Conservation (phyloP, 2,797 vertebrate genomes). For the Gymnoscopelus braueri region DNA sequence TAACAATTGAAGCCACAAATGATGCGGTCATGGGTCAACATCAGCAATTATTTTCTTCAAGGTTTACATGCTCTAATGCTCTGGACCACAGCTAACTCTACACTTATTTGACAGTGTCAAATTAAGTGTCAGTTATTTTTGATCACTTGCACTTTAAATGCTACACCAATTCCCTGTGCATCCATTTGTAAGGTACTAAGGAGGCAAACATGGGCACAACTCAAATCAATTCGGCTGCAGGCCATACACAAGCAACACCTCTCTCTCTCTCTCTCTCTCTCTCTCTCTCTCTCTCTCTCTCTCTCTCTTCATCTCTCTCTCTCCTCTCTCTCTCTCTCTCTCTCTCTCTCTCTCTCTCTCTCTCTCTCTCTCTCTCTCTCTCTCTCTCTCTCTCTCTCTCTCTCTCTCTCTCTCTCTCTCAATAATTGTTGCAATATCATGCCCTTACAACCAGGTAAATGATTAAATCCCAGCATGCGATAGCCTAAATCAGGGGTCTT, state of each 20-base stretch:
- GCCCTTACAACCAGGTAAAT: too few relatives aligned
- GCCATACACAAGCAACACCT: conserved; percentile 37
- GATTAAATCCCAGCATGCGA: too few relatives aligned
- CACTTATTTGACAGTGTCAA: too few relatives aligned
- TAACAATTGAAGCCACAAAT: background rate
- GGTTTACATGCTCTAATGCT: background rate
- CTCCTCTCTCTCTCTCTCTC: background rate
- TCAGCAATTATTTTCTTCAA: background rate
- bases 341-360: conserved; percentile 1
- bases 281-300: background rate
- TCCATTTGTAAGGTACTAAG: background rate
- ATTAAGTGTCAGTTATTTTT: too few relatives aligned
- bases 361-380: conserved; percentile 1
- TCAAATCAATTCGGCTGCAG: conserved; percentile 38
- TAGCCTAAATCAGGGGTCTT: too few relatives aligned
- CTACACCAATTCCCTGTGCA: background rate
- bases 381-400: conserved; percentile 1
- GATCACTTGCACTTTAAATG: background rate
- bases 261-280: too few relatives aligned
- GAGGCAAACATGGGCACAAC: conserved; percentile 21
- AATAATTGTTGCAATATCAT: too few relatives aligned
- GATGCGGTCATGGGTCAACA: background rate
- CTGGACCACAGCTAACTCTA: too few relatives aligned
- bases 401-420: background rate
- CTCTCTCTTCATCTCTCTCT: background rate